A percentile compares a stretch with the other conserved stretches of the same genome.
These are phyloP conservation scores for Pristionchus maxplancki DNA, from an alignment of 2,888 invertebrate species.

Conservation along the genomic window DNA sequence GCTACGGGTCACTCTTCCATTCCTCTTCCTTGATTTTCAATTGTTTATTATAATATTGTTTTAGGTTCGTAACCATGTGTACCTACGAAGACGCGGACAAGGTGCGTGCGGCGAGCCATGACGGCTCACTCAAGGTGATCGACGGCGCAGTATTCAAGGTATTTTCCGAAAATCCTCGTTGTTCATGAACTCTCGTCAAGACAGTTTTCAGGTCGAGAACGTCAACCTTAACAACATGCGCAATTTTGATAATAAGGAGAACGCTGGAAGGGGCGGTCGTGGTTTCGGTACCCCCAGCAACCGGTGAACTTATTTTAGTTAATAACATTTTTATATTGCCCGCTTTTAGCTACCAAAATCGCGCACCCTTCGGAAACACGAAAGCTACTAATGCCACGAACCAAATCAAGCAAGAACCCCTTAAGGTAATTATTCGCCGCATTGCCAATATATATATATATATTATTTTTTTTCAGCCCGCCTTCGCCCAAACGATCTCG, in stretches of 20 bases:
- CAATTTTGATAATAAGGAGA: conserved; percentile 22
- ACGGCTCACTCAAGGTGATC: conserved; percentile 8
- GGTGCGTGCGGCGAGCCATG: neutral
- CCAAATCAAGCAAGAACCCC: neutral
- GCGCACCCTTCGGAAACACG: conserved; percentile 7
- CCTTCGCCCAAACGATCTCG: conserved; percentile 21
- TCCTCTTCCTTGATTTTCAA: neutral
- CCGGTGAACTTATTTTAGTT: neutral
- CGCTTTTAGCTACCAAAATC: neutral
- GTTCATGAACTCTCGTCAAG: no score
- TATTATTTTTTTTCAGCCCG: neutral
- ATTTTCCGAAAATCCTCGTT: neutral
- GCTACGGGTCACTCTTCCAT: conserved; percentile 22
- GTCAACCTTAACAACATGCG: conserved; percentile 36
- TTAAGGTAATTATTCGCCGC: no score
- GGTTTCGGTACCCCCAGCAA: neutral
- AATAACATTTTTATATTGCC: neutral
- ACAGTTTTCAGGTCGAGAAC: conserved; percentile 19
- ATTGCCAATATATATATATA: no score
- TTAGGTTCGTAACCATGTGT: conserved; percentile 42
- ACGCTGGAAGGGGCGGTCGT: neutral
- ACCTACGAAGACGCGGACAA: conserved; percentile 44
- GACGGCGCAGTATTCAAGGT: conserved; percentile 34
- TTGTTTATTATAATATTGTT: no score
- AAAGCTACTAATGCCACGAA: neutral